Evolutionary conservation across 2,797 vertebrate genomes (phyloP).

Genomic region (Amblyraja radiata): DNA sequence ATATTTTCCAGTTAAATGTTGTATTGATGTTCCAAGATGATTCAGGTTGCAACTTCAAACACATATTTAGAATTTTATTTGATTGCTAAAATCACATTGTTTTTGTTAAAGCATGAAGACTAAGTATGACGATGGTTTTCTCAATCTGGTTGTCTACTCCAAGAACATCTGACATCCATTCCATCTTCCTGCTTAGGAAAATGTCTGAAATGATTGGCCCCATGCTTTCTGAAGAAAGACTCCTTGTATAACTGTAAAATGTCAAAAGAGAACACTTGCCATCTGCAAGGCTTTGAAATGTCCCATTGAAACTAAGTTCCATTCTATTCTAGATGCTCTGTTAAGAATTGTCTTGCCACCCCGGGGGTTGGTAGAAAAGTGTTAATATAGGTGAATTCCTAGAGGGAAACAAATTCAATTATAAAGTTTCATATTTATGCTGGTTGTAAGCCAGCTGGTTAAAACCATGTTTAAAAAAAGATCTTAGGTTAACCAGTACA

Average conservation of each 20-base stretch:
- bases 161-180: background rate
- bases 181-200: background rate
- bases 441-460: background rate
- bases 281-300: slow-evolving; percentile 4
- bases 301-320: background rate
- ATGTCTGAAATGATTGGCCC: background rate
- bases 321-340: background rate
- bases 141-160: background rate
- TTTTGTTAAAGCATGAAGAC: background rate
- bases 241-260: slow-evolving; percentile 1
- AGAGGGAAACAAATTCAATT: background rate
- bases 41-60: background rate
- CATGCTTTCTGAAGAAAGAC: background rate
- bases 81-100: background rate
- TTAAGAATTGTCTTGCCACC: background rate
- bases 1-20: background rate
- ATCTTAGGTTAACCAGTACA: background rate
- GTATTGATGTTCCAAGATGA: background rate
- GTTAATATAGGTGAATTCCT: background rate
- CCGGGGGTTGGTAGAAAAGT: background rate
- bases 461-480: background rate
- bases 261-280: background rate
- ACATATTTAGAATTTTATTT: background rate
- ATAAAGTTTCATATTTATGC: background rate
- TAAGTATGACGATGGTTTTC: no score